Evolutionary conservation across 2,888 invertebrate species (phyloP).

Genomic region (Prenolepis imparis): DNA sequence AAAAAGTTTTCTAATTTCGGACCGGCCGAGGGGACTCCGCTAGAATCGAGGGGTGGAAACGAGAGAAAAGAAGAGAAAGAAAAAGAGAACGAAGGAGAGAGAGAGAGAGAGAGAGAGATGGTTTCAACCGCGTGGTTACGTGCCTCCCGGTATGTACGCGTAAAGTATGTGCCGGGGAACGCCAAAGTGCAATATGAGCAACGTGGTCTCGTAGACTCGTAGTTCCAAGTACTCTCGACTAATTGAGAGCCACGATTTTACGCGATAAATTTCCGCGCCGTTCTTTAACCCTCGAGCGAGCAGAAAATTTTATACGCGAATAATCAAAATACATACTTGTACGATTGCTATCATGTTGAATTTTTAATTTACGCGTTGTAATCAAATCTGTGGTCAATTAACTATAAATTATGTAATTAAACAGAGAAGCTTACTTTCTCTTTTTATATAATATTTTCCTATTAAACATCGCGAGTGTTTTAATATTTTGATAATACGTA

Average conservation of each 20-base stretch:
- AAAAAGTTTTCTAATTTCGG: slow-evolving; percentile 86
- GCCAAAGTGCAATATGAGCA: slow-evolving; percentile 40
- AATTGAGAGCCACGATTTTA: slow-evolving; percentile 52
- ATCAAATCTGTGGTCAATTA: background rate
- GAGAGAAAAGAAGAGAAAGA: slow-evolving; percentile 26
- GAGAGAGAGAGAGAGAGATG: slow-evolving; percentile 33
- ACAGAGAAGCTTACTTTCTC: background rate
- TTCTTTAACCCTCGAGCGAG: background rate
- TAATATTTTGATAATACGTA: background rate
- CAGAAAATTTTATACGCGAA: background rate
- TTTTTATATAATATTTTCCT: background rate
- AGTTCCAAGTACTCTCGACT: slow-evolving; percentile 45
- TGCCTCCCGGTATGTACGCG: slow-evolving; percentile 62
- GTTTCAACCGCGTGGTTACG: slow-evolving; percentile 73
- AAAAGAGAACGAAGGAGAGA: slow-evolving; percentile 33
- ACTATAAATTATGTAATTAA: background rate
- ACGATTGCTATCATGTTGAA: background rate
- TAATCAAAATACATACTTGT: background rate
- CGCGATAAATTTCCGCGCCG: slow-evolving; percentile 34
- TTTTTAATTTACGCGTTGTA: background rate
- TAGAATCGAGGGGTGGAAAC: slow-evolving; percentile 53
- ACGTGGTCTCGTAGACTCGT: slow-evolving; percentile 44
- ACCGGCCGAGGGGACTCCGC: slow-evolving; percentile 73
- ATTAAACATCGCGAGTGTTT: background rate
- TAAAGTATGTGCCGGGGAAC: slow-evolving; percentile 47